Base-by-base conservation (phyloP, 2,888 invertebrate genomes). In the Julus scanicus region DNA sequence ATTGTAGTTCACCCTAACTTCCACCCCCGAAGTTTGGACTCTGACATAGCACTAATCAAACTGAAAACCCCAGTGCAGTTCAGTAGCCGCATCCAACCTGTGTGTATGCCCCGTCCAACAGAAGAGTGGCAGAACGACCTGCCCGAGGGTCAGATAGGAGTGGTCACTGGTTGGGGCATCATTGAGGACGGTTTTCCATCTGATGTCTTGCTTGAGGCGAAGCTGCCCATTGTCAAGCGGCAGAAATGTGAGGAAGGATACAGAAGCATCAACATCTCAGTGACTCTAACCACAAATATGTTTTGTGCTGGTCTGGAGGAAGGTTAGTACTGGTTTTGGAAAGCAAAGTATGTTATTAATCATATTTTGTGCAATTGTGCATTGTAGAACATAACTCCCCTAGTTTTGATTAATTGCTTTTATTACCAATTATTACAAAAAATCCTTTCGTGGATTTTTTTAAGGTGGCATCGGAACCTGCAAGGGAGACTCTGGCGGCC, bases 91-190 rank as follows among this genome's bases (percentile, higher is more conserved):
- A 89, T 90, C 13, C 89, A 89, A 71, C 90, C 90, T 3, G 87
- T 90, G 11, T 90, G 90, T 39, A 71, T 90, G 15, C 90, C 90
- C 13, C 4, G 17, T 8, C 39, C 87, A 0, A 88, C 89, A 1
- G 90, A 89, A n/a, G 88, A 88, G 5, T 86, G 89, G 0, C 85
- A 89, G 71, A 88, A 89, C 37, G 89, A 89, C 40, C 63, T 90
- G 11, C 89, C 88, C 2, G 89, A 89, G 86, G 90, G 89, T 17
- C 88, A 87, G 53, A 88, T 84, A 86, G 90, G 89, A 86, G 89
- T 89, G 49, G 90, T 90, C 4, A 90, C 89, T 44, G 90, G 90
- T 20, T 90, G 90, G 90, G 90, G 90, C 8, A 88, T 89, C 88
- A 89, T 89, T 84, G 89, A 90, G 83, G 90, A 90, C 39, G 87